Base-by-base conservation (phyloP, 2,797 vertebrate species). In the Coranthus polyacanthus region DNA sequence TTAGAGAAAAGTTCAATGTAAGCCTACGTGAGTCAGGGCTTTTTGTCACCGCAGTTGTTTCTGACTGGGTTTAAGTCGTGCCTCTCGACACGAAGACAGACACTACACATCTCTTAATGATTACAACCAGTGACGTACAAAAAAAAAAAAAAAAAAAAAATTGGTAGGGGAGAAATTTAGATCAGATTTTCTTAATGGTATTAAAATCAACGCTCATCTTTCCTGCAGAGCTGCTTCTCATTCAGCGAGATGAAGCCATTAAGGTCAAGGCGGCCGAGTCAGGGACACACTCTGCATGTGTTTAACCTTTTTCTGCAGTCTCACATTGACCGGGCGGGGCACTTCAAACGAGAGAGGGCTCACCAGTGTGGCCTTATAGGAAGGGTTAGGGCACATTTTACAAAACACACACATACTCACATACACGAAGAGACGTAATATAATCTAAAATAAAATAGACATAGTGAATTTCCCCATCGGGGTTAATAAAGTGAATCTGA, bases 251-350 rank as follows among this genome's bases (percentile, higher is more conserved):
- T 58, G 17, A 75, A 78, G 45, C 50, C 58, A 63, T 75, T 79
- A 68, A 63, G 61, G 81, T 81, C 68, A 75, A 64, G 76, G 54
- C 12, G 11, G 55, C 53, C 49, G 47, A 56, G 77, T 44, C 2
- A 18, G 64, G 1, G 46, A 41, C 69, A 45, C 52, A 46, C 68
- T 70, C 57, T 84, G 82, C 78, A 87, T 88, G 75, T 65, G 50
- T 58, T 85, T 85, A 81, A 90, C 83, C 75, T 86, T 82, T 79
- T 69, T 18, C 62, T 65, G 69, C 58, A 58, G 57, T 73, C 72
- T 83, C 66, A 65, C 66, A 58, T 20, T 76, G 67, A 83, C 39
- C 4, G 10, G 26, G 18, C 11, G 13, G 51, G 51, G 49, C 54
- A 42, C 62, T 56, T 52, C 12, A 68, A 85, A 83, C 37, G 39